Conservation (phyloP, 2,113 vertebrate genomes). For the Equus przewalskii region DNA sequence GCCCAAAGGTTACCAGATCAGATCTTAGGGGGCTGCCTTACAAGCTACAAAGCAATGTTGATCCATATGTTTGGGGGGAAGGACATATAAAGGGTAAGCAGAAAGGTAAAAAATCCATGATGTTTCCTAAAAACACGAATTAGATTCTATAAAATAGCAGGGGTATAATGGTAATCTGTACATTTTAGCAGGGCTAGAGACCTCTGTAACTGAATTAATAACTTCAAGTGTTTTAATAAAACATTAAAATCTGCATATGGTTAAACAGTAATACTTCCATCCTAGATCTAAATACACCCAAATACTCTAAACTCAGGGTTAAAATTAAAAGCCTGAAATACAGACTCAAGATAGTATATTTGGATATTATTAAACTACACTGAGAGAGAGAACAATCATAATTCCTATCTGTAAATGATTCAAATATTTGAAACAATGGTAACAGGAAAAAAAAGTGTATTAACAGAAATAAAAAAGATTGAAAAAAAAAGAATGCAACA, state of each 20-base stretch:
- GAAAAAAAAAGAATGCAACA: background rate
- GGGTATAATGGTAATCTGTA: background rate
- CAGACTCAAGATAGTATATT: constrained; percentile 7
- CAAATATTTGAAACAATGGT: constrained; percentile 54
- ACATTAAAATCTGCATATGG: constrained; percentile 58
- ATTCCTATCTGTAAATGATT: constrained; percentile 45
- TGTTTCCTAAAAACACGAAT: constrained; percentile 53
- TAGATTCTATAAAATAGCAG: constrained; percentile 10
- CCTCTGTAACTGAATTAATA: constrained; percentile 46
- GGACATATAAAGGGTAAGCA: constrained; percentile 33
- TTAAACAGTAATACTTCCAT: constrained; percentile 15
- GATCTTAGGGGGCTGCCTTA: constrained; percentile 31
- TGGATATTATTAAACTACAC: constrained; percentile 32
- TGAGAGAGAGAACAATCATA: background rate
- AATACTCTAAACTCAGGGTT: constrained; percentile 25
- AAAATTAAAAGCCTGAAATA: constrained; percentile 55
- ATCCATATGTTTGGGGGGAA: constrained; percentile 34
- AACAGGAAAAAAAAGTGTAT: constrained; percentile 3
- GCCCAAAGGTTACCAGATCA: constrained; percentile 61
- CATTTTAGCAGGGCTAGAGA: background rate
- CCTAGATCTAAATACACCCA: constrained; percentile 40
- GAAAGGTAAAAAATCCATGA: constrained; percentile 35
- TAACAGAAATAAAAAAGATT: constrained; percentile 47
- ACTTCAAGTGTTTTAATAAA: constrained; percentile 29
- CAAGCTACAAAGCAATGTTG: constrained; percentile 38